phyloP scores from a whole-genome alignment of 2,113 vertebrate genomes.

The Peucedramus taeniatus region DNA sequence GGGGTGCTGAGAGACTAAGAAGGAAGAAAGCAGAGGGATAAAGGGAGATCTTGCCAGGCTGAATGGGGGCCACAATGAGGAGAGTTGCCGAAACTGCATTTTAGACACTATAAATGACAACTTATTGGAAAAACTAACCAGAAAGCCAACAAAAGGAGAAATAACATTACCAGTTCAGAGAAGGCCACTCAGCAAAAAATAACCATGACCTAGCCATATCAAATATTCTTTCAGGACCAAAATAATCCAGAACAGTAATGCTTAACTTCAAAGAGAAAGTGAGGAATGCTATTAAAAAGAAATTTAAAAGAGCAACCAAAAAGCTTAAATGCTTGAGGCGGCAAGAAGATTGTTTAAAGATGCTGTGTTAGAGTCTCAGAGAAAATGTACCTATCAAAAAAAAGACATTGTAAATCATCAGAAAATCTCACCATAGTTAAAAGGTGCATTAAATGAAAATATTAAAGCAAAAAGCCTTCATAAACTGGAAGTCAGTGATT shows the following conservation, averaged over 20 bases:
- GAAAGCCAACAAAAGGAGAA: constrained; percentile 6
- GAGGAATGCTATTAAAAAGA: constrained; percentile 8
- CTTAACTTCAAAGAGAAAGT: background rate
- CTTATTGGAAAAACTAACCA: background rate
- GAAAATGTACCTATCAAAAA: background rate
- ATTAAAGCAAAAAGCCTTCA: background rate
- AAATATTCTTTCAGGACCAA: background rate
- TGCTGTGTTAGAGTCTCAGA: background rate
- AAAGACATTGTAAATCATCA: background rate
- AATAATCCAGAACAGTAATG: background rate
- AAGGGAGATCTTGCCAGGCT: background rate
- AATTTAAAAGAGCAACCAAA: background rate
- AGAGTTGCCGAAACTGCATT: background rate
- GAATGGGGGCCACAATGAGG: background rate
- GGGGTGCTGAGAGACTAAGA: background rate
- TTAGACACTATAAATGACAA: background rate
- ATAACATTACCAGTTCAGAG: background rate
- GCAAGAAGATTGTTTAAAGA: background rate
- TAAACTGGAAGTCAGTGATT: constrained; percentile 4
- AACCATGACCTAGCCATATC: background rate
- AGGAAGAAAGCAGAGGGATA: background rate
- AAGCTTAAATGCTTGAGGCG: background rate
- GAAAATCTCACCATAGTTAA: background rate
- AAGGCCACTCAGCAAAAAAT: background rate
- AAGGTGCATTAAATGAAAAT: background rate